These are phyloP conservation scores for Campoletis sonorensis DNA, from an alignment of 1,140 invertebrate genomes.

Conservation along the genomic window DNA sequence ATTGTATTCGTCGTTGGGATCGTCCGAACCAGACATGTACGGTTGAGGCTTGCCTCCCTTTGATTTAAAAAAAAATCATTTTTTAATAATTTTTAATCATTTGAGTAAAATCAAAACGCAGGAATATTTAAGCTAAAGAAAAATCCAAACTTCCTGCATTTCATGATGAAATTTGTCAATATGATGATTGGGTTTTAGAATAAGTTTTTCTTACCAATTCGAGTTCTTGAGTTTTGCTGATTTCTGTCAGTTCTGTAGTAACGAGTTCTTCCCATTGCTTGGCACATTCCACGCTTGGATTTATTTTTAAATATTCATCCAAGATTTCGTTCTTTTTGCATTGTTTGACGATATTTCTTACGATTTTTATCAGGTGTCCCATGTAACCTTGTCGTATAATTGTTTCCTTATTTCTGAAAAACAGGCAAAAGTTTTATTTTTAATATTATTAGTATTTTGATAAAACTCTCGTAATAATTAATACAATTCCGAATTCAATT, in stretches of 20 bases:
- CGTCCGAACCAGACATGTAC: slow-evolving; percentile 74
- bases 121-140: no score
- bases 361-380: slow-evolving; percentile 87
- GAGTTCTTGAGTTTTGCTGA: slow-evolving; percentile 81
- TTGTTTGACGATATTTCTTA: slow-evolving; percentile 80
- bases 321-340: slow-evolving; percentile 72
- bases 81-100: no score
- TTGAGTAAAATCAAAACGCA: no score
- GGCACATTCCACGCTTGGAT: slow-evolving; percentile 77
- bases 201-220: slow-evolving; percentile 70
- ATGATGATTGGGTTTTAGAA: no score
- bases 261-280: slow-evolving; percentile 81
- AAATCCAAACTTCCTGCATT: no score
- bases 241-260: slow-evolving; percentile 77
- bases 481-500: slow-evolving; percentile 31
- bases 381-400: slow-evolving; percentile 82
- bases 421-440: no score
- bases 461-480: no score
- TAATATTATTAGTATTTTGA: no score
- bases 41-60: slow-evolving; percentile 62
- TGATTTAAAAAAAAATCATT: no score
- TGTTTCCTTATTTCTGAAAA: slow-evolving; percentile 70
- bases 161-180: no score
- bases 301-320: slow-evolving; percentile 76
- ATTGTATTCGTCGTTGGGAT: slow-evolving; percentile 78